These are phyloP conservation scores for Tetranychus piercei DNA, from an alignment of 2,888 invertebrate species.

Conservation along the genomic window DNA sequence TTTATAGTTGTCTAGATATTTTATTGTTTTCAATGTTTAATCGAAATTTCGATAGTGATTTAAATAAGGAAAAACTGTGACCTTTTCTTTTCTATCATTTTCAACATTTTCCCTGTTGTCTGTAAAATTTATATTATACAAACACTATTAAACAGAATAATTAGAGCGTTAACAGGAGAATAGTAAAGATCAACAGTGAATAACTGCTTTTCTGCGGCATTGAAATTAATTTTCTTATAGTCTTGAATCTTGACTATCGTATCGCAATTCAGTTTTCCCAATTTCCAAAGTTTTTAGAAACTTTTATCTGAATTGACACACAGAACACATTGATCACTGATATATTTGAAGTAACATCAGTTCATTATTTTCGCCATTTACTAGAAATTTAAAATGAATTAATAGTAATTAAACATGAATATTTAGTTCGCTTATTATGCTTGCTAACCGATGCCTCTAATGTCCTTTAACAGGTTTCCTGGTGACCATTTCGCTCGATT, in stretches of 20 bases:
- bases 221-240: background rate
- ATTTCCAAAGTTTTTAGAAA: background rate
- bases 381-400: too few species aligned
- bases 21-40: background rate
- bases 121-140: background rate
- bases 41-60: background rate
- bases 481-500: constrained; percentile 30
- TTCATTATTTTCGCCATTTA: too few species aligned
- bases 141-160: background rate
- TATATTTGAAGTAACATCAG: too few species aligned
- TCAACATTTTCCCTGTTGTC: background rate
- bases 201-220: background rate
- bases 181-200: background rate
- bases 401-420: too few species aligned
- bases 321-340: too few species aligned
- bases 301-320: background rate
- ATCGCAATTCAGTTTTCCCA: background rate
- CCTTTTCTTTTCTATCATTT: background rate
- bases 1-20: too few species aligned
- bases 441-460: background rate
- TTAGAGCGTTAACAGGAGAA: background rate
- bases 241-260: background rate
- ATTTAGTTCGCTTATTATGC: background rate
- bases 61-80: background rate
- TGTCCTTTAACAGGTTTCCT: constrained; percentile 28